phyloP scores from a whole-genome alignment of 2,797 vertebrate genomes.

The Choloepus didactylus region DNA sequence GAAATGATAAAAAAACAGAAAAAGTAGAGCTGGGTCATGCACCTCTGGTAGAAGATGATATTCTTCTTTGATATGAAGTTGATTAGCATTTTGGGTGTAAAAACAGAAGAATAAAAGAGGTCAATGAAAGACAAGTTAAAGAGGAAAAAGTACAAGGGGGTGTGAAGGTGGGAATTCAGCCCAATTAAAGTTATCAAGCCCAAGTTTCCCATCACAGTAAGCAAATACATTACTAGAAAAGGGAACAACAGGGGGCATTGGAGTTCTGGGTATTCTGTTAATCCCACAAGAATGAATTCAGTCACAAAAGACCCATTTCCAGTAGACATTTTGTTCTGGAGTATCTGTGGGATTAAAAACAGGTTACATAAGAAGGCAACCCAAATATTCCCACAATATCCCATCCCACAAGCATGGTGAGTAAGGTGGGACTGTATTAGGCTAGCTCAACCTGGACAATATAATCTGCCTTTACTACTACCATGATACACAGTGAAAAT shows the following conservation, averaged over 20 bases:
- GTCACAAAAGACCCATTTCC: neutral
- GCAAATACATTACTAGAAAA: neutral
- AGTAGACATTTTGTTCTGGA: neutral
- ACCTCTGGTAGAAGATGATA: neutral
- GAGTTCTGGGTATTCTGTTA: neutral
- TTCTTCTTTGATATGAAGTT: neutral
- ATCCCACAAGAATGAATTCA: constrained; percentile 37
- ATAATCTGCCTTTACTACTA: neutral
- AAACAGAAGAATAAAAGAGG: neutral
- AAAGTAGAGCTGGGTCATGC: neutral
- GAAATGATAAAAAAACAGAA: neutral
- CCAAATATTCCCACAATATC: too few relatives aligned
- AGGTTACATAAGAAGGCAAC: too few relatives aligned
- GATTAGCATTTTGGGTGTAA: constrained; percentile 2
- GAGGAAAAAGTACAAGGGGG: constrained; percentile 29
- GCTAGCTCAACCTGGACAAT: neutral
- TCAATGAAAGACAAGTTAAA: neutral
- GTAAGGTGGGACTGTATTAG: neutral
- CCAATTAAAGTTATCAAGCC: neutral
- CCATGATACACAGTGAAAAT: neutral
- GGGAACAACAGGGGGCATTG: neutral
- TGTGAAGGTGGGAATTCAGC: too few relatives aligned
- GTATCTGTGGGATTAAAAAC: neutral
- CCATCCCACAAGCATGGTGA: too few relatives aligned
- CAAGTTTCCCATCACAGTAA: constrained; percentile 41